Evolutionary conservation across 2,888 invertebrate genomes (phyloP).

Genomic region (Drosophila tripunctata): DNA sequence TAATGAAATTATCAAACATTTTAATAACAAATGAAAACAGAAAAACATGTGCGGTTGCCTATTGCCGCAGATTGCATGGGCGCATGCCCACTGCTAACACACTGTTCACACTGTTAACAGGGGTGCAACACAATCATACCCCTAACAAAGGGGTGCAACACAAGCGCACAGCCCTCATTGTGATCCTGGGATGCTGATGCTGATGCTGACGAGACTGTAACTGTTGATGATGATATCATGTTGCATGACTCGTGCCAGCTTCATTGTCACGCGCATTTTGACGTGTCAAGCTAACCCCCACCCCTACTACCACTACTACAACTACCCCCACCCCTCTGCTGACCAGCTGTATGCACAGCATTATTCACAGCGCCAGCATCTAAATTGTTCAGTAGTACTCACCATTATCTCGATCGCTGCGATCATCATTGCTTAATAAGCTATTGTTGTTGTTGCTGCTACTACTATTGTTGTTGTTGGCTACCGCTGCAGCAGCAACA

Average conservation of each 20-base stretch:
- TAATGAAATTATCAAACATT: constrained; percentile 82
- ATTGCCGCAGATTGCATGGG: constrained; percentile 66
- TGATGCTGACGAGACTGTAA: neutral
- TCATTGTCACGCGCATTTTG: constrained; percentile 65
- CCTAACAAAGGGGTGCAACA: constrained; percentile 36
- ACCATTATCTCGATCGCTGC: constrained; percentile 87
- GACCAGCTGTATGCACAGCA: constrained; percentile 29
- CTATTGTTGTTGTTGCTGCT: constrained; percentile 33
- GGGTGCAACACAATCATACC: constrained; percentile 16
- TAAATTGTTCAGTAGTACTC: constrained; percentile 72
- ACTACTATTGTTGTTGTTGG: constrained; percentile 17
- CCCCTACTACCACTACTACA: neutral
- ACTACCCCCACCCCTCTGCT: neutral
- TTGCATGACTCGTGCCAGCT: constrained; percentile 65
- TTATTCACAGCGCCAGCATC: constrained; percentile 43
- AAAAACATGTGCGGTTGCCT: constrained; percentile 81
- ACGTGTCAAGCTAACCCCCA: neutral
- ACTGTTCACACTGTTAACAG: too few relatives aligned
- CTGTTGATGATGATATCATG: constrained; percentile 52
- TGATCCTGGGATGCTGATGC: constrained; percentile 24
- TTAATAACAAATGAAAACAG: constrained; percentile 84
- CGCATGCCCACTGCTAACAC: constrained; percentile 51
- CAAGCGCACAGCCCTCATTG: constrained; percentile 27
- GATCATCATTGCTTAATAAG: constrained; percentile 84
- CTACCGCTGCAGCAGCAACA: constrained; percentile 25